Evolutionary conservation across 2,888 invertebrate species (phyloP).

Genomic region (Clunio marinus): DNA sequence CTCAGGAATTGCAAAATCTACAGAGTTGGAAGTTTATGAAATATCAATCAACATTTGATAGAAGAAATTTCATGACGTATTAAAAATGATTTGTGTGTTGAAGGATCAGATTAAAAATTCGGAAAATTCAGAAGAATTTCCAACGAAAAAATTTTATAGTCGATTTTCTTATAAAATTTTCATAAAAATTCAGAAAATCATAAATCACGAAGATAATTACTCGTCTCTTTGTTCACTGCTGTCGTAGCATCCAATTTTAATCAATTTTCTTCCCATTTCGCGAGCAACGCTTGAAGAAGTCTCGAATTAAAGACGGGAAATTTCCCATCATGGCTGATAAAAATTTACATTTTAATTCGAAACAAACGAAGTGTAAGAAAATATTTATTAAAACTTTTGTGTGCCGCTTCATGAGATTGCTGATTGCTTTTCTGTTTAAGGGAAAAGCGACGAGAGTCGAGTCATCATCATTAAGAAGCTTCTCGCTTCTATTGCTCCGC

Average conservation of each 20-base stretch:
- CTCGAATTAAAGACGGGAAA: neutral
- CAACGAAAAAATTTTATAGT: neutral
- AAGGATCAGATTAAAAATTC: constrained; percentile 1
- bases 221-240: neutral
- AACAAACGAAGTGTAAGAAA: constrained; percentile 24
- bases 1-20: no score
- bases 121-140: no score
- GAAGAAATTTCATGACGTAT: constrained; percentile 6
- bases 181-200: neutral
- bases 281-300: neutral
- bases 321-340: neutral
- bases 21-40: no score
- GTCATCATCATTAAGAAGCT: constrained; percentile 26
- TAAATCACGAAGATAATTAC: neutral
- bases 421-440: constrained; percentile 9
- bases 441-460: neutral
- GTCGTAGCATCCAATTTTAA: neutral
- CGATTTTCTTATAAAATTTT: neutral
- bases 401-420: neutral
- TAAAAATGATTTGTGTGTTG: constrained; percentile 1
- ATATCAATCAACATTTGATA: no score
- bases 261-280: neutral
- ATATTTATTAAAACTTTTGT: constrained; percentile 24
- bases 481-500: constrained; percentile 18
- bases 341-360: constrained; percentile 15